phyloP scores from a whole-genome alignment of 2,888 invertebrate genomes.

The Tridacna crocea region DNA sequence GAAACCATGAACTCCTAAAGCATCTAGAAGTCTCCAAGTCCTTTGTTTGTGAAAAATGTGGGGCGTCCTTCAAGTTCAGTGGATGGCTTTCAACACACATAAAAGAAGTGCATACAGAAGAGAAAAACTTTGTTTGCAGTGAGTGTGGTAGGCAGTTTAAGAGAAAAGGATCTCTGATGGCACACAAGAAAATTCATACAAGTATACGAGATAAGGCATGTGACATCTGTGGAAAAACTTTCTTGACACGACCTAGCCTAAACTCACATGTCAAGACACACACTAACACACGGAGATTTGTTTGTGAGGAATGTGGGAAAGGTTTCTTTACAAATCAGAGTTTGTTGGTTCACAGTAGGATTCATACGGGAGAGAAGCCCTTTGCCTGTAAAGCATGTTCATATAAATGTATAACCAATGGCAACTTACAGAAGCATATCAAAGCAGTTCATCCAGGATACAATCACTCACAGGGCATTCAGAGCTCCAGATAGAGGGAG shows the following conservation, averaged over 20 bases:
- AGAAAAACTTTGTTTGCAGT: neutral
- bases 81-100: conserved; percentile 18
- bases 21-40: conserved; percentile 12
- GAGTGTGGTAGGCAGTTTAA: conserved; percentile 14
- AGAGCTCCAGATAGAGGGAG: too few species aligned
- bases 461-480: neutral
- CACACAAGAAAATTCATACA: conserved; percentile 16
- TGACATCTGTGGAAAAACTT: conserved; percentile 22
- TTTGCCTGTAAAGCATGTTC: conserved; percentile 18
- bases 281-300: neutral
- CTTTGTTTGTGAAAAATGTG: conserved; percentile 29
- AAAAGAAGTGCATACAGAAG: conserved; percentile 12
- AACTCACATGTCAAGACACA: conserved; percentile 15
- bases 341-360: conserved; percentile 1
- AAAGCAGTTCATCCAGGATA: conserved; percentile 5
- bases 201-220: conserved; percentile 11
- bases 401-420: conserved; percentile 1
- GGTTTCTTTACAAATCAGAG: conserved; percentile 23
- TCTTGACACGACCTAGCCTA: neutral
- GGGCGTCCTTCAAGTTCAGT: conserved; percentile 25
- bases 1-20: conserved; percentile 21
- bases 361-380: conserved; percentile 27
- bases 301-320: conserved; percentile 27
- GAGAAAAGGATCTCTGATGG: neutral
- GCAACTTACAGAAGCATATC: conserved; percentile 23